phyloP scores from a whole-genome alignment of 64 coral and sea anemone genomes.

The Montipora sp. region DNA sequence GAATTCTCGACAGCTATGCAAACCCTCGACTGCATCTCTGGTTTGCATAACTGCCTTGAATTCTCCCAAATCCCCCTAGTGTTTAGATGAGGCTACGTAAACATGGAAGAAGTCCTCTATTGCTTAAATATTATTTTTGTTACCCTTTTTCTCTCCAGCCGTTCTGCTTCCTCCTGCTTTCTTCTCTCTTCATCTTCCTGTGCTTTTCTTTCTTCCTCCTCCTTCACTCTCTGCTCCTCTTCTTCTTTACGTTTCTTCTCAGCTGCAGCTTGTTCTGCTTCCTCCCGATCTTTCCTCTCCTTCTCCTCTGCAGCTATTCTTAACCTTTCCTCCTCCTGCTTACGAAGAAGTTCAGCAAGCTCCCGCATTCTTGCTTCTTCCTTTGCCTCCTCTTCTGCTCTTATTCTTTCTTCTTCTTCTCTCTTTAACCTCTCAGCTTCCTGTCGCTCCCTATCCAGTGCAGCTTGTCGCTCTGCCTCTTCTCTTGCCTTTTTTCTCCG shows the following conservation, averaged over 20 bases:
- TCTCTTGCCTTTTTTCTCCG: conserved; percentile 86
- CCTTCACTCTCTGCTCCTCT: conserved; percentile 80
- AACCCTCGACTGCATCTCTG: no score
- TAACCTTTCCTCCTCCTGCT: conserved; percentile 86
- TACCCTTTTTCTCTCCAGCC: conserved; percentile 90
- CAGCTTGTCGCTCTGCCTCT: conserved; percentile 88
- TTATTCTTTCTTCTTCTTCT: conserved; percentile 87
- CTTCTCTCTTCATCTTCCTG: conserved; percentile 86
- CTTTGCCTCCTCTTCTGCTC: conserved; percentile 79
- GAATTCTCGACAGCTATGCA: no score
- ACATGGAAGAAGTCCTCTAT: no score
- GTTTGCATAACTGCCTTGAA: no score
- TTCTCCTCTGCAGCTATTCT: conserved; percentile 69
- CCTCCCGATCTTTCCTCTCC: conserved; percentile 74
- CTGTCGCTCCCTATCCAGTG: conserved; percentile 77
- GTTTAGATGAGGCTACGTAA: no score
- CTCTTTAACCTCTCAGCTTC: conserved; percentile 81
- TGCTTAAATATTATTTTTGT: no score
- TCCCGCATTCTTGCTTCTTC: conserved; percentile 89
- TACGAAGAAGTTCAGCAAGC: conserved; percentile 72
- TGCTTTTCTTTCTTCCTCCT: conserved; percentile 83
- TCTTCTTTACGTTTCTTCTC: conserved; percentile 92
- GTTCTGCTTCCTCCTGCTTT: conserved; percentile 83
- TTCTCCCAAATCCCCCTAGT: no score
- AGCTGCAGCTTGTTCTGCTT: conserved; percentile 71